Conservation (phyloP, 1,140 invertebrate species). For the Penaeus chinensis region DNA sequence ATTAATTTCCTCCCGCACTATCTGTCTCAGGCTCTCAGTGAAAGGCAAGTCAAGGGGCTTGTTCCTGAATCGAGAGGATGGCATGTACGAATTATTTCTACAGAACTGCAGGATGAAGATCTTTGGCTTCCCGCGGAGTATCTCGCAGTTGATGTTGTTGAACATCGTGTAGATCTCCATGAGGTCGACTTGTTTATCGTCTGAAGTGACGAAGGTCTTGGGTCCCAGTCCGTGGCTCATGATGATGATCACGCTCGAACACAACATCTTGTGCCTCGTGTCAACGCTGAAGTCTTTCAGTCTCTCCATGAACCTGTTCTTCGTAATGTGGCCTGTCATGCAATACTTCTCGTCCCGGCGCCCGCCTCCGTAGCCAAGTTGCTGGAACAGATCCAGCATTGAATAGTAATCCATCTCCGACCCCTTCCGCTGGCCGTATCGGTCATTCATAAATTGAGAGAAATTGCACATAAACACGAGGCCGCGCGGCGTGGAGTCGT, state of each 20-base stretch:
- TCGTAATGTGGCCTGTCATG: constrained; percentile 44
- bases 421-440: constrained; percentile 36
- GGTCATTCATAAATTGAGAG: constrained; percentile 30
- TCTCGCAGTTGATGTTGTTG: constrained; percentile 73
- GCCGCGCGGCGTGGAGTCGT: constrained; percentile 55
- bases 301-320: constrained; percentile 36
- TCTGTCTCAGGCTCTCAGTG: not conserved
- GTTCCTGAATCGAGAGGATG: not conserved
- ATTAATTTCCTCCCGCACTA: constrained; percentile 31
- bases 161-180: constrained; percentile 69
- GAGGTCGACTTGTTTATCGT: constrained; percentile 54
- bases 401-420: constrained; percentile 49
- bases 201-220: constrained; percentile 56
- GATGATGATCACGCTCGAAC: constrained; percentile 45
- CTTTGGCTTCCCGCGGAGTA: constrained; percentile 78
- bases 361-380: constrained; percentile 50
- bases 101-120: constrained; percentile 84
- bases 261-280: constrained; percentile 18
- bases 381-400: constrained; percentile 53
- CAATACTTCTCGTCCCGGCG: constrained; percentile 41
- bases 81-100: constrained; percentile 69
- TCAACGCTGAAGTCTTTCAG: constrained; percentile 37
- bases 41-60: not conserved
- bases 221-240: constrained; percentile 58
- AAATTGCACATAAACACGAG: constrained; percentile 58